phyloP scores from a whole-genome alignment of 2,888 invertebrate species.

The Xylota segnis region DNA sequence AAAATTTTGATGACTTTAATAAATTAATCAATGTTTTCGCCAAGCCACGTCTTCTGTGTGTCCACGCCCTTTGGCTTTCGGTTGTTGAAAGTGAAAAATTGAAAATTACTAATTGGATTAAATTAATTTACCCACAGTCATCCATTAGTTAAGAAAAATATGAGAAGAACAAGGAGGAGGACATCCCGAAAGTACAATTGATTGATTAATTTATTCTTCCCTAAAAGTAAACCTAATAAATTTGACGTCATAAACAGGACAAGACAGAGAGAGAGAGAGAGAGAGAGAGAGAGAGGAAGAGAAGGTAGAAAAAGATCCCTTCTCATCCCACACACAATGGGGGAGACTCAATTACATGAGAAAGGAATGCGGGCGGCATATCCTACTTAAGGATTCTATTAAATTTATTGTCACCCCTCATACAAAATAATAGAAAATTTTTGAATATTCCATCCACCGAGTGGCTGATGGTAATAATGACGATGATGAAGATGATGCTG shows the following conservation, averaged over 20 bases:
- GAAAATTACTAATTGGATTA: conserved; percentile 65
- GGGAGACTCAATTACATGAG: conserved; percentile 61
- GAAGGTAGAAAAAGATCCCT: too few species aligned
- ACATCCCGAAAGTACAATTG: conserved; percentile 52
- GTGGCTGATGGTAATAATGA: conserved; percentile 26
- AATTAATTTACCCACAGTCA: conserved; percentile 62
- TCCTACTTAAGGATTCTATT: conserved; percentile 68
- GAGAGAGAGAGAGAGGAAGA: neutral
- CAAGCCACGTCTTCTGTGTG: neutral
- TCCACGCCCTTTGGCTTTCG: conserved; percentile 27
- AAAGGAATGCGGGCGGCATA: conserved; percentile 65
- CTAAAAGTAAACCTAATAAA: conserved; percentile 56
- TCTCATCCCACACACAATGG: neutral
- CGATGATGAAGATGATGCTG: conserved; percentile 16
- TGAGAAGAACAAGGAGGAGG: conserved; percentile 12
- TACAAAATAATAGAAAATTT: conserved; percentile 25
- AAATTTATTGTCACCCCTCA: conserved; percentile 65
- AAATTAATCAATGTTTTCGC: conserved; percentile 43
- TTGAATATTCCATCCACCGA: conserved; percentile 51
- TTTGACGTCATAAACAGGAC: conserved; percentile 64
- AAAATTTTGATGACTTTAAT: conserved; percentile 13
- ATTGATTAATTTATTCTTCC: conserved; percentile 73
- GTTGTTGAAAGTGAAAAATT: conserved; percentile 53
- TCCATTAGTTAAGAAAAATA: conserved; percentile 51
- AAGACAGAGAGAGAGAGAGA: conserved; percentile 20